These are phyloP conservation scores for Baccha elongata DNA, from an alignment of 2,888 invertebrate genomes.

Conservation along the genomic window DNA sequence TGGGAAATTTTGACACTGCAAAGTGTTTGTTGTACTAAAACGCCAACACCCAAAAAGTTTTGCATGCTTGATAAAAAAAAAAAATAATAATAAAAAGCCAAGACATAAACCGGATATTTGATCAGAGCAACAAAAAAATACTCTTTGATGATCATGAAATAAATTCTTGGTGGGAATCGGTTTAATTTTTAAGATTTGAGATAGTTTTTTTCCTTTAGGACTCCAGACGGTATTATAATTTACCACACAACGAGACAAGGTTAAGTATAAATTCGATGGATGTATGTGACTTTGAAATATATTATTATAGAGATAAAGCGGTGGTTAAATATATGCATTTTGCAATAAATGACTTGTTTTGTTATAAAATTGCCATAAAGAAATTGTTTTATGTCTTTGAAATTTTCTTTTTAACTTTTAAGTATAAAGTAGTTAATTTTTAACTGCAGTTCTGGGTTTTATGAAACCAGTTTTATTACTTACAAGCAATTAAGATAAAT, in stretches of 20 bases:
- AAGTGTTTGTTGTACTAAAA: conserved; percentile 45
- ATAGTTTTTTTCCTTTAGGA: conserved; percentile 40
- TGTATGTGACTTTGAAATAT: too few relatives aligned
- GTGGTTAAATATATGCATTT: too few relatives aligned
- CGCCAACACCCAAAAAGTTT: conserved; percentile 48
- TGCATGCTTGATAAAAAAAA: conserved; percentile 42
- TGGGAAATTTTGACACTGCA: conserved; percentile 51
- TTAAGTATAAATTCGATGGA: too few relatives aligned
- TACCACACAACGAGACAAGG: conserved; percentile 47
- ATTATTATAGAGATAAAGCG: too few relatives aligned
- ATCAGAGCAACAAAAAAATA: conserved; percentile 4
- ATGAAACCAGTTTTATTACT: too few relatives aligned
- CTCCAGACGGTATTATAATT: not conserved
- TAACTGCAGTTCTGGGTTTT: too few relatives aligned
- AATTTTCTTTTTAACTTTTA: too few relatives aligned
- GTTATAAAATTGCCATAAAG: too few relatives aligned
- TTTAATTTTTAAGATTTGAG: conserved; percentile 44
- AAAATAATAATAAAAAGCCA: conserved; percentile 4
- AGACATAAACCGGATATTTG: conserved; percentile 59
- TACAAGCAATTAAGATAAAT: too few relatives aligned
- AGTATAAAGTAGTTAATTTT: too few relatives aligned
- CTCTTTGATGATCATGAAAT: conserved; percentile 26
- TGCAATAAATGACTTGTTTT: too few relatives aligned
- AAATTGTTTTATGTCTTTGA: too few relatives aligned
- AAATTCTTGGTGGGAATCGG: conserved; percentile 60